Evolutionary conservation across 2,888 invertebrate genomes (phyloP), one percentile per base, ranked within the genome.

Genomic region (Cancer borealis): DNA sequence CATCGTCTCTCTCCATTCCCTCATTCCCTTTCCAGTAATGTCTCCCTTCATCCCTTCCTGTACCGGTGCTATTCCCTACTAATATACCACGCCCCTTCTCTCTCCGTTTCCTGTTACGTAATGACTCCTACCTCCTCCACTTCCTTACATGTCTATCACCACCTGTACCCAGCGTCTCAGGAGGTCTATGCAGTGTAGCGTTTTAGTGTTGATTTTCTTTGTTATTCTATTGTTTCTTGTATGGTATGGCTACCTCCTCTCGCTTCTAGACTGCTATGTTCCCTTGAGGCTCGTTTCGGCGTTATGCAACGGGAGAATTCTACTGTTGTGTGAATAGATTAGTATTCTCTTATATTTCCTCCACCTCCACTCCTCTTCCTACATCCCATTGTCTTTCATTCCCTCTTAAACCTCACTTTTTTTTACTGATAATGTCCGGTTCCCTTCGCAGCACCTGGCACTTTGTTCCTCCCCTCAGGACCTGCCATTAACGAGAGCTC

Each of bases 361-460:
- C 17, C 10, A 5, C 17, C n/a, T n/a, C 66, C 17, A 12, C 66
- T 66, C 66, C 17, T 66, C 17, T 17, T 66, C 66, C 17, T 66
- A 14, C 66, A 0, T n/a, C 49, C 49, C 54, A 54, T 54, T n/a
- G n/a, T 66, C 66, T 66, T 21, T n/a, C 66, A 21, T 66, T 66
- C 66, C n/a, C 21, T 21, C 66, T n/a, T 66, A 66, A 66, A 21
- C n/a, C 21, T 21, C 66, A 21, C 66, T 66, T 66, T 21, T 21
- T 54, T 54, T 66, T 66, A 21, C n/a, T 79, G 30, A 26, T 8
- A 79, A 14, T 79, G 79, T 30, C 30, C 30, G 30, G 30, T 26
- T 30, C 79, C 30, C 79, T 79, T 79, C 5, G 79, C 79, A 26
- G 79, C 79, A 79, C 79, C 79, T 79, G 79, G 21, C 79, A 79